Evolutionary conservation across 2,888 invertebrate species (phyloP).

Genomic region (Oxycera nigricornis): DNA sequence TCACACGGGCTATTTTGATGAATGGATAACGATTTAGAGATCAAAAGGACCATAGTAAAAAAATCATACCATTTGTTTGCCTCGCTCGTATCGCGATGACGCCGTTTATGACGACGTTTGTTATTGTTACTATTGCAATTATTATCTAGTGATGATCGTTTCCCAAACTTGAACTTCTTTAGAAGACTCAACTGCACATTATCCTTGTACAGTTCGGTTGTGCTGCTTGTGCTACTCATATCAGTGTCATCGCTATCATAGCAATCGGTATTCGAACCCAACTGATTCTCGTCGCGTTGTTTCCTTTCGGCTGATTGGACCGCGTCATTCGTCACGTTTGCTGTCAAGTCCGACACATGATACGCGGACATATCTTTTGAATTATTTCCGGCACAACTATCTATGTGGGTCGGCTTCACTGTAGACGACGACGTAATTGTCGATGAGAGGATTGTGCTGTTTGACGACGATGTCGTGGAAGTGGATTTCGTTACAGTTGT

Average conservation of each 20-base stretch:
- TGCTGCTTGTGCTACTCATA: slow-evolving; percentile 55
- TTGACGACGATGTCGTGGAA: background rate
- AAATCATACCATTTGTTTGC: slow-evolving; percentile 7
- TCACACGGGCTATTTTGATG: background rate
- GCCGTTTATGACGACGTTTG: slow-evolving; percentile 6
- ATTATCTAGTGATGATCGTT: background rate
- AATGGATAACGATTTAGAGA: too few species aligned
- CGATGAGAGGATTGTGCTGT: slow-evolving; percentile 9
- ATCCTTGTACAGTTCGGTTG: background rate
- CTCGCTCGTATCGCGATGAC: background rate
- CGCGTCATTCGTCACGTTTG: background rate
- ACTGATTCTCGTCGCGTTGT: background rate
- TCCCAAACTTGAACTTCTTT: background rate
- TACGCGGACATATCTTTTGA: background rate
- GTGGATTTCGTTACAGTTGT: slow-evolving; percentile 11
- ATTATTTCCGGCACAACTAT: background rate
- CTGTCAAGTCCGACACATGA: background rate
- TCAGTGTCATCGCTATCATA: slow-evolving; percentile 60
- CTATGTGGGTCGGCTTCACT: slow-evolving; percentile 41
- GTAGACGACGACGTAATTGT: slow-evolving; percentile 33
- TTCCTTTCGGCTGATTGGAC: background rate
- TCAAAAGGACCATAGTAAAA: too few species aligned
- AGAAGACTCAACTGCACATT: slow-evolving; percentile 3
- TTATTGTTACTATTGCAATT: background rate
- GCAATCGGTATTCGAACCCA: background rate